Base-by-base conservation (phyloP, 2,797 vertebrate species). In the Microchirus variegatus region DNA sequence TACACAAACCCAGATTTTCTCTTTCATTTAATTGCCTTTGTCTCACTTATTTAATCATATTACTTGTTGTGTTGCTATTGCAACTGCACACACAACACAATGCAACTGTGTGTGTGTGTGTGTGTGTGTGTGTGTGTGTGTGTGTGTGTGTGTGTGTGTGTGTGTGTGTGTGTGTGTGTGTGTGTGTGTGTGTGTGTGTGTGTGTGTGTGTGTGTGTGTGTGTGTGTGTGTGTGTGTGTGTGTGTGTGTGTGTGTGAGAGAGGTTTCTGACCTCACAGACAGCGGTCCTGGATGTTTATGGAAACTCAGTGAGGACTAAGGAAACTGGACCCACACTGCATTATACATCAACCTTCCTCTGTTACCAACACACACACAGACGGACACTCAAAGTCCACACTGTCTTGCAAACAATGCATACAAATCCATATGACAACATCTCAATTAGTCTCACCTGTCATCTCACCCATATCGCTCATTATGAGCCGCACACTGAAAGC, bases 311-410 rank as follows among this genome's bases (percentile, higher is more conserved):
- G 63, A 73, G 81, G 72, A 82, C 66, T 83, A 59, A 36, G 63
- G 85, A 85, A 86, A 90, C 83, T 80, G 58, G 76, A 89, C 54
- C 77, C 75, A 22, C 38, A 47, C 63, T 87, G 76, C 75, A 81
- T 90, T 81, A 87, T 80, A 77, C 75, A 89, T 87, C 81, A 88
- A 63, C 76, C 77, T 53, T 69, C 53, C 77, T 70, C 64, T 68
- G 65, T 82, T 78, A 73, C 80, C 43, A 16, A 61, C 56, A 47
- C 9, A 8, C 11, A 1, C 51, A 17, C 51, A 48, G n/a, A 38
- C 31, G 40, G 44, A 42, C 31, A 35, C 6, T 7, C 22, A 43
- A 42, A 31, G 31, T 31, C 40, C 17, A n/a, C 41, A 17, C 16
- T 53, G n/a, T 53, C 38, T 59, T 31, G 15, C 31, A 13, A 19